These are phyloP conservation scores for Caenorhabditis remanei DNA, from an alignment of 1,140 invertebrate genomes.

Conservation along the genomic window DNA sequence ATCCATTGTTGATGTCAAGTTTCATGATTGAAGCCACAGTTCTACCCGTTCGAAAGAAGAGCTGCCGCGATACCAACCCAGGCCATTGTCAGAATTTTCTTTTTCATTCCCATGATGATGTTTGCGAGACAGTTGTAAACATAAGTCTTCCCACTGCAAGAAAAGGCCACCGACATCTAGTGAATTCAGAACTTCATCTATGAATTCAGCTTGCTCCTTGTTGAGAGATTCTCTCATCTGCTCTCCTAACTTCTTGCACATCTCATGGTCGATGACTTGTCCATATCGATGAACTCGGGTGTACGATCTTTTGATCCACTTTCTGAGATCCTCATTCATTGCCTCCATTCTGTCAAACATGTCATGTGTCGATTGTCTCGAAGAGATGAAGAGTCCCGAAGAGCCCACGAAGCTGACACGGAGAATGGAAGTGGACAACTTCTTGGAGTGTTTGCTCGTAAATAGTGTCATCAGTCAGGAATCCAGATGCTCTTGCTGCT, in stretches of 20 bases:
- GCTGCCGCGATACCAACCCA: slow-evolving; percentile 52
- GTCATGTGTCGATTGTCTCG: too few relatives aligned
- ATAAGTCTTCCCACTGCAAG: slow-evolving; percentile 25
- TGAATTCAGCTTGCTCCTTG: neutral
- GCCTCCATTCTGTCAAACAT: neutral
- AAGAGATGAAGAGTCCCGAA: too few relatives aligned
- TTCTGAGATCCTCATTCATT: neutral
- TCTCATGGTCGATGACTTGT: neutral
- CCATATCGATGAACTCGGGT: neutral
- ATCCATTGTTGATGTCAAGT: slow-evolving; percentile 14
- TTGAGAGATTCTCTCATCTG: too few relatives aligned
- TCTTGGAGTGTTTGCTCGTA: too few relatives aligned
- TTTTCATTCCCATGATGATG: neutral
- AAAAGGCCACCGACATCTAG: neutral
- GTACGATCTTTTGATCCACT: neutral
- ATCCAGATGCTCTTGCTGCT: too few relatives aligned
- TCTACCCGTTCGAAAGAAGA: slow-evolving; percentile 33
- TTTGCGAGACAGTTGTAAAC: neutral
- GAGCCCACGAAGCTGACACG: too few relatives aligned
- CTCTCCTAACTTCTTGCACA: neutral
- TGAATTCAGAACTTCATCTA: neutral
- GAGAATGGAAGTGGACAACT: too few relatives aligned
- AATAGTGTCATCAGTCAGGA: too few relatives aligned
- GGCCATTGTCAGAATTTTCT: neutral
- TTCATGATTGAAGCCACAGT: slow-evolving; percentile 45